Percentiles rank a stretch among this genome's conserved stretches.
Evolutionary conservation across 2,113 vertebrate genomes (phyloP).

Genomic region (Bubo blakistoni): DNA sequence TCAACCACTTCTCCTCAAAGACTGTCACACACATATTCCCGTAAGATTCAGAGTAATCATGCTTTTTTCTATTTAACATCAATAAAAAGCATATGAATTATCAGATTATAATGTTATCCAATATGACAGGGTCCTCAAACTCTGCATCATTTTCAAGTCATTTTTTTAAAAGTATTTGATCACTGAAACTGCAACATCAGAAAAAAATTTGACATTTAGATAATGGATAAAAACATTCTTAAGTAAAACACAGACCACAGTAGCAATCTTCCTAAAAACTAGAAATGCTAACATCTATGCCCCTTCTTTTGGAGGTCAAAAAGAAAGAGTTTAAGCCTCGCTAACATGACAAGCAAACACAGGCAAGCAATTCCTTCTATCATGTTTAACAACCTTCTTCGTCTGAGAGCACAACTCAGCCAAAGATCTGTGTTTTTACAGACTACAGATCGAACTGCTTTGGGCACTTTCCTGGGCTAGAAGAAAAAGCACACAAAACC

Average conservation of each 20-base stretch:
- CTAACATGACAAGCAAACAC: background rate
- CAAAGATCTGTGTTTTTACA: background rate
- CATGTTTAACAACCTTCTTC: background rate
- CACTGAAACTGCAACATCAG: background rate
- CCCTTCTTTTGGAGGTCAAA: background rate
- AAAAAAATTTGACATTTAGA: background rate
- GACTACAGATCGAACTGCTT: background rate
- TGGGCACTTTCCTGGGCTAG: background rate
- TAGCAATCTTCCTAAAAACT: background rate
- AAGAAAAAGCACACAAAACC: background rate
- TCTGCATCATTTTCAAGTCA: background rate
- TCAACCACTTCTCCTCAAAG: background rate
- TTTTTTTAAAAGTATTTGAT: background rate
- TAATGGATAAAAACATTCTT: background rate
- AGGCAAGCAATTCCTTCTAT: background rate
- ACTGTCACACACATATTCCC: background rate
- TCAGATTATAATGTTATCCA: background rate
- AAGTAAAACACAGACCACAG: background rate
- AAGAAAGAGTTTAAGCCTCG: background rate
- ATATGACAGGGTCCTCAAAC: background rate
- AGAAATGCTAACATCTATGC: background rate
- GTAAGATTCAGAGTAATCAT: background rate
- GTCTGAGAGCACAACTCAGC: background rate
- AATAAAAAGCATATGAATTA: background rate
- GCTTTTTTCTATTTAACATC: background rate